Evolutionary conservation across 2,113 vertebrate species (phyloP).

Genomic region (Phalacrocorax pelagicus): DNA sequence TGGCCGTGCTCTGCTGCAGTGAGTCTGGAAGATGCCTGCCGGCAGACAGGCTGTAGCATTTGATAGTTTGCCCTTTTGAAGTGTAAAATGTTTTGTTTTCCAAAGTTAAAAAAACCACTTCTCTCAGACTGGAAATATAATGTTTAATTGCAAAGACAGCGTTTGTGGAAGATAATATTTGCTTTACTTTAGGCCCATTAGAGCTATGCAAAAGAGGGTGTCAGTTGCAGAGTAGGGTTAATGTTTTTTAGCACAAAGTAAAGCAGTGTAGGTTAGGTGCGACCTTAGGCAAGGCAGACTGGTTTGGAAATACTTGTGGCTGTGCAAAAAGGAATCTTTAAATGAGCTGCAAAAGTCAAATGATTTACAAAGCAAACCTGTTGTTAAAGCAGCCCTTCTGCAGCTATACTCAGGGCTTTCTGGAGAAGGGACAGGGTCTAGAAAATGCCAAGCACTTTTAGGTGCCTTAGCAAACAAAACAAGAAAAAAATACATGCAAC

Average conservation of each 20-base stretch:
- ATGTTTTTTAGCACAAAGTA: background rate
- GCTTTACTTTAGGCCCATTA: background rate
- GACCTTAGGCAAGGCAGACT: background rate
- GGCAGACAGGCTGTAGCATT: background rate
- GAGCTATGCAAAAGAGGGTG: background rate
- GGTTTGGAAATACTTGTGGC: background rate
- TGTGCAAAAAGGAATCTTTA: background rate
- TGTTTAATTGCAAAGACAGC: background rate
- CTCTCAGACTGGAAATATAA: background rate
- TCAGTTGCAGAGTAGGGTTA: background rate
- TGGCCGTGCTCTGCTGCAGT: background rate
- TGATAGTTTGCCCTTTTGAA: background rate
- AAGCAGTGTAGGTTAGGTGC: background rate
- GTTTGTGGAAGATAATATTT: background rate
- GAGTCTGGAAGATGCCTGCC: background rate
- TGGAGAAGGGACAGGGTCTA: background rate
- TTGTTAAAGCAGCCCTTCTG: background rate
- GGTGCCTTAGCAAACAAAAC: background rate
- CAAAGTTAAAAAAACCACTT: background rate
- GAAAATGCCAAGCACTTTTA: background rate
- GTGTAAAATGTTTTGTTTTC: background rate
- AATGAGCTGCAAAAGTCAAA: background rate
- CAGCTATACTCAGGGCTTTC: background rate
- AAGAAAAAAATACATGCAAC: background rate
- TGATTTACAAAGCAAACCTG: background rate